Evolutionary conservation across 1,140 invertebrate genomes (phyloP).

Genomic region (Rhyacophila brunnea): DNA sequence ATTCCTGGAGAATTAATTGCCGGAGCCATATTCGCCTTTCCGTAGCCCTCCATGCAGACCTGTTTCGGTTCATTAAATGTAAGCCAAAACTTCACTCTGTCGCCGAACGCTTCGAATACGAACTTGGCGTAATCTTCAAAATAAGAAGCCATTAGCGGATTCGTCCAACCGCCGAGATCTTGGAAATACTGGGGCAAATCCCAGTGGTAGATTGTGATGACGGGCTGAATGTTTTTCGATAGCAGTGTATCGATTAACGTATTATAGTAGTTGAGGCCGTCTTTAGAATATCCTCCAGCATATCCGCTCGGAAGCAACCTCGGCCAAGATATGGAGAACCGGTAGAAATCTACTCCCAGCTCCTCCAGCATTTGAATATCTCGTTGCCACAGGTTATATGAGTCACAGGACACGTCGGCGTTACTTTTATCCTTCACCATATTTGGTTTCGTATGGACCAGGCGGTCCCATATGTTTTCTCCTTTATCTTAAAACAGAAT

Average conservation of each 20-base stretch:
- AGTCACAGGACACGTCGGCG: conserved; percentile 47
- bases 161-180: conserved; percentile 56
- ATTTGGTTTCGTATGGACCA: conserved; percentile 35
- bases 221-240: conserved; percentile 45
- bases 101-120: conserved; percentile 44
- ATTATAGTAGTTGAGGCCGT: conserved; percentile 60
- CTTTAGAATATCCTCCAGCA: conserved; percentile 45
- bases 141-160: conserved; percentile 50
- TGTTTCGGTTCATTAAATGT: conserved; percentile 54
- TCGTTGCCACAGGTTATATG: conserved; percentile 50
- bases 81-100: conserved; percentile 39
- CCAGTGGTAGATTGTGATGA: conserved; percentile 58
- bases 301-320: conserved; percentile 58
- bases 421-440: conserved; percentile 42
- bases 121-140: conserved; percentile 45
- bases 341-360: conserved; percentile 54
- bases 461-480: conserved; percentile 41
- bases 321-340: conserved; percentile 64
- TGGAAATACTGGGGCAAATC: conserved; percentile 54
- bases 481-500: conserved; percentile 41
- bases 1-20: conserved; percentile 42
- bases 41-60: conserved; percentile 44
- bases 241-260: conserved; percentile 54
- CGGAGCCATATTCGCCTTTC: conserved; percentile 42
- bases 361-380: conserved; percentile 51